Evolutionary conservation across 2,888 invertebrate genomes (phyloP).

Genomic region (Cataglyphis albicans): DNA sequence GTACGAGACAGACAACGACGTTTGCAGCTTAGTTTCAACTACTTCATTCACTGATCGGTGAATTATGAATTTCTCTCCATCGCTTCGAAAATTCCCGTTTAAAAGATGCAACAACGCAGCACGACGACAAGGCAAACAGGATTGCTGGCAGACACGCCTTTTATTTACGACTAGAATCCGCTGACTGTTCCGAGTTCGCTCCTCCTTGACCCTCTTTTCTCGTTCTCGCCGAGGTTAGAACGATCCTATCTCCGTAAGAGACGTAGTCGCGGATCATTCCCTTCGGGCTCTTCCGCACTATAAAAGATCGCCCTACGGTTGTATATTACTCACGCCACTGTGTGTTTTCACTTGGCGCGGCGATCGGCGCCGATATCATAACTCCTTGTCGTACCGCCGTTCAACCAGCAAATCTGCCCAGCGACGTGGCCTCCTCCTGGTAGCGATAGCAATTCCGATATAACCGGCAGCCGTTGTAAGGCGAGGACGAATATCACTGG

Average conservation of each 20-base stretch:
- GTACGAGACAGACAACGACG: background rate
- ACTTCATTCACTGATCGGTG: background rate
- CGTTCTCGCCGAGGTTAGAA: constrained; percentile 76
- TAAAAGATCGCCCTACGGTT: constrained; percentile 85
- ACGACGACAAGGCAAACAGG: constrained; percentile 70
- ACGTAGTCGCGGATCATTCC: constrained; percentile 82
- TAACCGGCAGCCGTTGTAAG: constrained; percentile 65
- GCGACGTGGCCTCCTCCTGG: constrained; percentile 72
- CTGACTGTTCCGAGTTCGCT: constrained; percentile 81
- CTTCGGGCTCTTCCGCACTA: constrained; percentile 79
- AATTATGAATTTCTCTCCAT: background rate
- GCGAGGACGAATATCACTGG: constrained; percentile 71
- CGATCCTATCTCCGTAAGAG: constrained; percentile 83
- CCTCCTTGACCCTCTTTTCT: constrained; percentile 82
- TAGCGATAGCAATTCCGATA: constrained; percentile 83
- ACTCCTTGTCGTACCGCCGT: constrained; percentile 85
- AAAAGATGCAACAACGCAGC: constrained; percentile 27
- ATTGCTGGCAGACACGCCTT: constrained; percentile 78
- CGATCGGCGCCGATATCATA: constrained; percentile 86
- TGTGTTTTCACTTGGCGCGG: constrained; percentile 85
- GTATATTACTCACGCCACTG: constrained; percentile 86
- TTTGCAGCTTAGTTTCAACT: background rate
- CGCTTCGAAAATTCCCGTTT: background rate
- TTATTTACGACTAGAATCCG: constrained; percentile 83
- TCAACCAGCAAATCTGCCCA: constrained; percentile 81